A percentile compares a stretch with the other conserved stretches of the same genome.
phyloP scores from a whole-genome alignment of 2,797 vertebrate species.

The Cynodonichthys magdalenae region DNA sequence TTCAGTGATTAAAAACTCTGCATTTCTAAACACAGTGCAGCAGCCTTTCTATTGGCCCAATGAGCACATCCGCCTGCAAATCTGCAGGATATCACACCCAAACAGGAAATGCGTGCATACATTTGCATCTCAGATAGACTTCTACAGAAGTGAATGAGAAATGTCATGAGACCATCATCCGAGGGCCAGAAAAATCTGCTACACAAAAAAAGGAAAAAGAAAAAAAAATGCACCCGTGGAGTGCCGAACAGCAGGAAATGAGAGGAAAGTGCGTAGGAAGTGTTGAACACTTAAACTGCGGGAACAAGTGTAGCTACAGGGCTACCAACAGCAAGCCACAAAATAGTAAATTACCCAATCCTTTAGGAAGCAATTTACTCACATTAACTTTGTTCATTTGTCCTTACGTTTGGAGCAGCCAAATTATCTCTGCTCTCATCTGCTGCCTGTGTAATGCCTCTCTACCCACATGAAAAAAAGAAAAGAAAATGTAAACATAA shows the following conservation, averaged over 20 bases:
- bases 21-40: conserved; percentile 4
- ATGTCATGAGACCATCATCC: conserved; percentile 7
- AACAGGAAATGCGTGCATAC: neutral
- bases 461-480: neutral
- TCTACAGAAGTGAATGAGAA: conserved; percentile 10
- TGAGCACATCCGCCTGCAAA: conserved; percentile 16
- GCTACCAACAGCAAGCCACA: conserved; percentile 8
- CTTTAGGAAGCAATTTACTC: conserved; percentile 17
- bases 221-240: conserved; percentile 2
- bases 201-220: neutral
- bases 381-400: conserved; percentile 20
- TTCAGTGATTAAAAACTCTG: conserved; percentile 4
- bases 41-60: neutral
- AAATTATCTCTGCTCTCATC: conserved; percentile 5
- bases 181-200: conserved; percentile 3
- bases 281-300: conserved; percentile 15
- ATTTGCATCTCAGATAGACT: neutral
- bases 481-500: conserved; percentile 9
- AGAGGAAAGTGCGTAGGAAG: neutral
- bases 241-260: neutral
- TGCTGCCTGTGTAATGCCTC: conserved; percentile 11
- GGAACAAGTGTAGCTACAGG: conserved; percentile 11
- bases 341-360: conserved; percentile 8
- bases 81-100: conserved; percentile 8
- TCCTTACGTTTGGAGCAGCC: conserved; percentile 1